A percentile compares a stretch with the other conserved stretches of the same genome.
Evolutionary conservation across 1,140 invertebrate genomes (phyloP).

Genomic region (Rhynchophorus ferrugineus): DNA sequence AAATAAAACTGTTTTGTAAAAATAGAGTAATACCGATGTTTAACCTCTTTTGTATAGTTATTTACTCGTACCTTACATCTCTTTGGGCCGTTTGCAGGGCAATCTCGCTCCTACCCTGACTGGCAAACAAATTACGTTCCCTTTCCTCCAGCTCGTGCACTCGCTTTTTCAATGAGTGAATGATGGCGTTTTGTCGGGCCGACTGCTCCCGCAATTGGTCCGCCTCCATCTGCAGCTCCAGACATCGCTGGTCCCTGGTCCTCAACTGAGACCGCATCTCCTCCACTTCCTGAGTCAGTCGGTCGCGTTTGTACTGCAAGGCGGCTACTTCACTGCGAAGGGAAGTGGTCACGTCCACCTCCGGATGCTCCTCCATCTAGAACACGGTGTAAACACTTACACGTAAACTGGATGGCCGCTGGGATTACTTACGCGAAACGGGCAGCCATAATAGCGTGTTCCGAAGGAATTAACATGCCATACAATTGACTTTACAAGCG

Average conservation of each 20-base stretch:
- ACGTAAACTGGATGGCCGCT: no score
- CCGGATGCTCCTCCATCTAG: slow-evolving; percentile 48
- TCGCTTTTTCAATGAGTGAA: slow-evolving; percentile 67
- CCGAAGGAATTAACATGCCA: not conserved
- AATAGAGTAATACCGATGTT: no score
- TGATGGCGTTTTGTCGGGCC: slow-evolving; percentile 69
- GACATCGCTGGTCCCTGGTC: slow-evolving; percentile 55
- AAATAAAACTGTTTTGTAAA: no score
- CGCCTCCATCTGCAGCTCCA: slow-evolving; percentile 58
- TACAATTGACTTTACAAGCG: not conserved
- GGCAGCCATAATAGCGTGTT: not conserved
- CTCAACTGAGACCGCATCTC: slow-evolving; percentile 59
- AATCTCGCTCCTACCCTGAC: slow-evolving; percentile 58
- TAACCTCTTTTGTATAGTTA: no score
- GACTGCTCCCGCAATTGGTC: slow-evolving; percentile 70
- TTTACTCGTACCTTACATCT: slow-evolving; percentile 57
- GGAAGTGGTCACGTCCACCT: slow-evolving; percentile 59
- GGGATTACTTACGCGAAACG: not conserved
- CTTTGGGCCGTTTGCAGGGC: slow-evolving; percentile 63
- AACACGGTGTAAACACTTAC: not conserved
- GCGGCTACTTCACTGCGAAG: slow-evolving; percentile 72
- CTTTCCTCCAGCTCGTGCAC: slow-evolving; percentile 70
- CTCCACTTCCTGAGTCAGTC: slow-evolving; percentile 64
- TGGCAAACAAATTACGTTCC: slow-evolving; percentile 56
- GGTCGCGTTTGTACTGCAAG: slow-evolving; percentile 71